Conservation (phyloP, 2,888 invertebrate genomes). For the Crossocerus cetratus region DNA sequence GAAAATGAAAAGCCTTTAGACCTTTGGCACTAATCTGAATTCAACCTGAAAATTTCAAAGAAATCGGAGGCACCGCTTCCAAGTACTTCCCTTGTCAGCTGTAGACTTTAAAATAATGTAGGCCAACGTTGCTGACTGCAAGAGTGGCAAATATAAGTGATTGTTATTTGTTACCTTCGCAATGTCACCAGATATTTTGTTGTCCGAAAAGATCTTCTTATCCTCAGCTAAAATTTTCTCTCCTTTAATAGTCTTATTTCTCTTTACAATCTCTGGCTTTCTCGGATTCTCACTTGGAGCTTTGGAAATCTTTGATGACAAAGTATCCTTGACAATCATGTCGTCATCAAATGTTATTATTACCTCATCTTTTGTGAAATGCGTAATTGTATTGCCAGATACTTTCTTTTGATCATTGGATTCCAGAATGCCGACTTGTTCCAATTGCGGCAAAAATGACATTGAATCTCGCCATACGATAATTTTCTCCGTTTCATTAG, state of each 20-base stretch:
- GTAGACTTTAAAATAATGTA: too few species aligned
- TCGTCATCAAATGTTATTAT: slow-evolving; percentile 66
- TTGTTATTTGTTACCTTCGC: too few species aligned
- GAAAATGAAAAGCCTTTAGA: too few species aligned
- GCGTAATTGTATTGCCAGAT: not conserved
- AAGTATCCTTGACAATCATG: slow-evolving; percentile 27
- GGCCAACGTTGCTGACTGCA: too few species aligned
- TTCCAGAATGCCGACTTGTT: slow-evolving; percentile 25
- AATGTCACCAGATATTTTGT: too few species aligned
- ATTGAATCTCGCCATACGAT: slow-evolving; percentile 67
- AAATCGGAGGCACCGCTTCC: too few species aligned
- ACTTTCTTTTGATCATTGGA: slow-evolving; percentile 5
- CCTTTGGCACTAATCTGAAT: too few species aligned
- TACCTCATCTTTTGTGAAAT: slow-evolving; percentile 53
- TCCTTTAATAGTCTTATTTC: slow-evolving; percentile 32
- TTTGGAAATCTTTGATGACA: slow-evolving; percentile 26
- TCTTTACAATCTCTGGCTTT: slow-evolving; percentile 40
- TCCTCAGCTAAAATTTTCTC: slow-evolving; percentile 55
- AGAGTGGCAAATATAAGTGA: too few species aligned
- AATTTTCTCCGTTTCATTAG: slow-evolving; percentile 53
- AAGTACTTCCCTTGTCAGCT: too few species aligned
- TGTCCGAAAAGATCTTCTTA: slow-evolving; percentile 43
- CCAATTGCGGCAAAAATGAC: slow-evolving; percentile 31
- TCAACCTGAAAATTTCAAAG: too few species aligned
- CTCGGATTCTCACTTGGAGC: slow-evolving; percentile 27